Evolutionary conservation across 2,113 vertebrate species (phyloP).

Genomic region (Ceuthmochares aereus): DNA sequence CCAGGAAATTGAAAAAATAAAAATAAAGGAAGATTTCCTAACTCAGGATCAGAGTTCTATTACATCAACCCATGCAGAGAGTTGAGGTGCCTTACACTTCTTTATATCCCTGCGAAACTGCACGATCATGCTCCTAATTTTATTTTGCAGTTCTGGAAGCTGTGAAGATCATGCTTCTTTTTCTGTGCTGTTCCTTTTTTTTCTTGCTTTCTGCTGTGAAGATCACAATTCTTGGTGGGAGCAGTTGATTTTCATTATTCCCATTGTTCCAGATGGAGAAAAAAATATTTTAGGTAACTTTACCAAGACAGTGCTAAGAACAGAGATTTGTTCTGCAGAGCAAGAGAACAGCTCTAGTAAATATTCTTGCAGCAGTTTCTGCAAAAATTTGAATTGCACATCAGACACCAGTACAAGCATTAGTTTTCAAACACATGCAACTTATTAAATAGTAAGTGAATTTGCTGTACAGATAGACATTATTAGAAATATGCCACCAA

Average conservation of each 20-base stretch:
- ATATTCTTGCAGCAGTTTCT: neutral
- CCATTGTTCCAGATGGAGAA: neutral
- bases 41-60: neutral
- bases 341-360: neutral
- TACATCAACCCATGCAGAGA: neutral
- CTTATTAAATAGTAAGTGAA: slow-evolving; percentile 10
- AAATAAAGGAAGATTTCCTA: neutral
- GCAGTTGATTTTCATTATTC: neutral
- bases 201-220: neutral
- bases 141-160: neutral
- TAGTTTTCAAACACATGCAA: neutral
- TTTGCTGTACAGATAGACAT: neutral
- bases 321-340: neutral
- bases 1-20: neutral
- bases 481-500: neutral
- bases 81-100: neutral
- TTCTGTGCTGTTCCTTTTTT: neutral
- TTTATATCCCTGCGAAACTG: neutral
- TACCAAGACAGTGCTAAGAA: neutral
- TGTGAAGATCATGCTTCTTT: neutral
- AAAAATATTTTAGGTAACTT: slow-evolving; percentile 12
- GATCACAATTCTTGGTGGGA: neutral
- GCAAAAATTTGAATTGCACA: neutral
- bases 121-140: neutral
- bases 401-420: neutral